phyloP scores from a whole-genome alignment of 2,888 invertebrate genomes.

The Rhaphigaster nebulosa region DNA sequence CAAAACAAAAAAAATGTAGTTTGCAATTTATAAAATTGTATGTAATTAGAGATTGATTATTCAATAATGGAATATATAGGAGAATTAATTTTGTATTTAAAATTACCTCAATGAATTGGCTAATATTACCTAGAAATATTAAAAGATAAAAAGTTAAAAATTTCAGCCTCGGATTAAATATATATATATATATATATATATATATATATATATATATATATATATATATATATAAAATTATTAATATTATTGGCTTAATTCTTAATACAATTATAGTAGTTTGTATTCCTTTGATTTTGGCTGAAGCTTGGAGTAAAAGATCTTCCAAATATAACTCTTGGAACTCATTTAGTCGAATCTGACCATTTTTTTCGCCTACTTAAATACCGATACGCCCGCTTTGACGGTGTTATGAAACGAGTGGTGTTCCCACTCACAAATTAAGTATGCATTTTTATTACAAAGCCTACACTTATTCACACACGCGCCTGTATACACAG shows the following conservation, averaged over 20 bases:
- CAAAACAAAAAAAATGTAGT: no score
- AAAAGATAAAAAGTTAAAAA: no score
- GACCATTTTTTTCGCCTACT: conserved; percentile 44
- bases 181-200: not conserved
- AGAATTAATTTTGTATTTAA: no score
- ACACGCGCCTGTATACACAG: not conserved
- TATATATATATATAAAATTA: not conserved
- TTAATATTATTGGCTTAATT: not conserved
- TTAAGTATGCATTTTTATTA: conserved; percentile 18
- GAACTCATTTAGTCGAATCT: conserved; percentile 9
- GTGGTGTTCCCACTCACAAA: conserved; percentile 10
- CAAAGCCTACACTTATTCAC: not conserved
- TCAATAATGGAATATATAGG: no score
- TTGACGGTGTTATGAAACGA: conserved; percentile 3
- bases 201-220: not conserved
- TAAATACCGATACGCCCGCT: conserved; percentile 25
- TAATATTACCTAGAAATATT: no score
- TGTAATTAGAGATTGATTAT: no score
- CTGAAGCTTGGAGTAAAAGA: not conserved
- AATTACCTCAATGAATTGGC: no score
- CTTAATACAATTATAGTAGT: not conserved
- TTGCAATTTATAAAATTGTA: no score
- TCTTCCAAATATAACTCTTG: conserved; percentile 4
- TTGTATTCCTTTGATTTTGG: not conserved
- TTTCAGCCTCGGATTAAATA: no score